These are phyloP conservation scores for Sesia bembeciformis DNA, from an alignment of 2,888 invertebrate genomes.

Conservation along the genomic window DNA sequence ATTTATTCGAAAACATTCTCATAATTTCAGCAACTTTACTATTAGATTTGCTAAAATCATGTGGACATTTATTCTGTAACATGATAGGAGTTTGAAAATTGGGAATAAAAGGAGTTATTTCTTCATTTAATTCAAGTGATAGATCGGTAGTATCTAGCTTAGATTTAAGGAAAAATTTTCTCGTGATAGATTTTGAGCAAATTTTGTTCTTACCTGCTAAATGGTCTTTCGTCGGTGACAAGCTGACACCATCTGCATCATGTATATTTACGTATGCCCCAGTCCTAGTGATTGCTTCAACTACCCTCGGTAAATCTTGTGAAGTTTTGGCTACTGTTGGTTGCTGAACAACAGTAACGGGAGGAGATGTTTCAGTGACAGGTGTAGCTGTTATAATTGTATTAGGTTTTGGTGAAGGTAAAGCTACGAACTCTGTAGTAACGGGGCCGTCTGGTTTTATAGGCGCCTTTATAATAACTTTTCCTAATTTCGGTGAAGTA, in stretches of 20 bases:
- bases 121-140: constrained; percentile 28
- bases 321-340: constrained; percentile 33
- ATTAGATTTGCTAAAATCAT: constrained; percentile 35
- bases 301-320: constrained; percentile 54
- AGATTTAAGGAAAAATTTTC: constrained; percentile 24
- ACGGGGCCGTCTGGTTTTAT: constrained; percentile 52
- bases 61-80: constrained; percentile 47
- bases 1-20: constrained; percentile 60
- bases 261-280: constrained; percentile 84
- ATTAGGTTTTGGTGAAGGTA: constrained; percentile 72
- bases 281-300: constrained; percentile 63
- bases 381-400: constrained; percentile 77
- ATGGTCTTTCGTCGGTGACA: constrained; percentile 76
- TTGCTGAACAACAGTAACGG: constrained; percentile 21
- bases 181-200: constrained; percentile 33
- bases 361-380: constrained; percentile 43
- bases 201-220: constrained; percentile 79
- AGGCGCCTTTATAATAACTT: constrained; percentile 76
- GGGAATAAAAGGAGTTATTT: constrained; percentile 58
- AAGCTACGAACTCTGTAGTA: constrained; percentile 73
- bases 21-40: constrained; percentile 61
- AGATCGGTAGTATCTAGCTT: constrained; percentile 32
- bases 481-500: constrained; percentile 78
- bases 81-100: constrained; percentile 64
- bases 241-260: constrained; percentile 75